Conservation (phyloP, 1,140 invertebrate genomes). For the Pseudoatta argentina region DNA sequence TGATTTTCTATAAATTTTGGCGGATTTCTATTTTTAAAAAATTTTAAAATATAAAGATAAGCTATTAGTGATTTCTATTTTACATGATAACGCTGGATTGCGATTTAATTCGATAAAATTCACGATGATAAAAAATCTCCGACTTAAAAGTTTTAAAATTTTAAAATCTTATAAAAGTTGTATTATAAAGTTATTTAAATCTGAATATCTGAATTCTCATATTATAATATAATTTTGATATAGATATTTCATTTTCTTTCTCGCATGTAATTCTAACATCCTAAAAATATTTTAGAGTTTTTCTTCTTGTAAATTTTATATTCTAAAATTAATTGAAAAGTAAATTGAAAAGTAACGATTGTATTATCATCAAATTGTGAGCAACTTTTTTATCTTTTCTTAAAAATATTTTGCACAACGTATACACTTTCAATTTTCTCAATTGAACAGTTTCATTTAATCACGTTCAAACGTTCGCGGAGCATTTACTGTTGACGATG, state of each 20-base stretch:
- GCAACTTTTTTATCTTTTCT: background rate
- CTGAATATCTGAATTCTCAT: background rate
- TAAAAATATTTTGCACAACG: background rate
- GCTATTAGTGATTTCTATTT: background rate
- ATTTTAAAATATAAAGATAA: background rate
- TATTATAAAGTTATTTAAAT: conserved; percentile 6
- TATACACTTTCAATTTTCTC: conserved; percentile 13
- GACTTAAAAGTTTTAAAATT: conserved; percentile 11
- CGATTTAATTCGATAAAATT: background rate
- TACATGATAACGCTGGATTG: background rate
- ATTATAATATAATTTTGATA: conserved; percentile 26
- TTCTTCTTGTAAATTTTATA: background rate
- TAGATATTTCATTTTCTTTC: background rate
- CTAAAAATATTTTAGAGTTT: background rate
- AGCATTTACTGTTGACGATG: background rate
- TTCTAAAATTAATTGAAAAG: background rate
- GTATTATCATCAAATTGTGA: background rate
- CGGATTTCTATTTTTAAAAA: background rate
- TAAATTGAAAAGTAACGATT: background rate
- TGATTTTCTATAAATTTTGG: background rate
- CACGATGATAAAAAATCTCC: background rate
- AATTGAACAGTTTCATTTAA: background rate
- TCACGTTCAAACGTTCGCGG: background rate
- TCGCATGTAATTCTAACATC: background rate
- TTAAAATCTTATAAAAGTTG: conserved; percentile 2